Base-by-base conservation (phyloP, 2,113 vertebrate species). In the Tyto alba region DNA sequence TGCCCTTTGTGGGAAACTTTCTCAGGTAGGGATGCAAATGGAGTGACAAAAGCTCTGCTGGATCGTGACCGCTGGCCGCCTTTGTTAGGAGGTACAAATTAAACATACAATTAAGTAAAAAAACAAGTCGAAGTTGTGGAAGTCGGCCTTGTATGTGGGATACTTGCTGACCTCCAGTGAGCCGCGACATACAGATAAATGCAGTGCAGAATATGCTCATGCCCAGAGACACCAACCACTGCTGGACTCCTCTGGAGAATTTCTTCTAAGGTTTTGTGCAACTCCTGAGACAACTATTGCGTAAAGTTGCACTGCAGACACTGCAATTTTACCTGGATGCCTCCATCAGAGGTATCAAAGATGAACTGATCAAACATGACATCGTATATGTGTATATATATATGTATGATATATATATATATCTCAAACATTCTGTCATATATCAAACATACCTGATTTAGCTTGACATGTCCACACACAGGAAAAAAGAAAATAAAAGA, bases 311-410 rank as follows among this genome's bases (percentile, higher is more conserved):
- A 8, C 45, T 48, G 38, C 7, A 36, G n/a, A 6, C 50, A 4
- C 3, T 0, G 1, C n/a, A 36, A 16, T 56, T 43, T 36, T 13
- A 43, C 1, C 3, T 16, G 88, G 63, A 26, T 21, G 29, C 40
- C 43, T 32, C 56, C 27, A 18, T 30, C 53, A 48, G 43, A 56
- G 36, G 53, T 57, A 23, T 32, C 45, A 20, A 43, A 71, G 38
- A 20, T 16, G 50, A 56, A 43, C 7, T 59, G 73, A 72, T 68
- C 72, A 38, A 52, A 53, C 13, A 5, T 29, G 40, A n/a, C 21
- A 2, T 41, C n/a, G n/a, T n/a, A n/a, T n/a, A n/a, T n/a, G n/a
- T n/a, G n/a, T n/a, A n/a, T n/a, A n/a, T n/a, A n/a, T n/a, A n/a
- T n/a, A n/a, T n/a, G n/a, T n/a, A n/a, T n/a, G n/a, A n/a, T n/a